phyloP scores from a whole-genome alignment of 2,888 invertebrate genomes.

The Drosophila kambysellisi region DNA sequence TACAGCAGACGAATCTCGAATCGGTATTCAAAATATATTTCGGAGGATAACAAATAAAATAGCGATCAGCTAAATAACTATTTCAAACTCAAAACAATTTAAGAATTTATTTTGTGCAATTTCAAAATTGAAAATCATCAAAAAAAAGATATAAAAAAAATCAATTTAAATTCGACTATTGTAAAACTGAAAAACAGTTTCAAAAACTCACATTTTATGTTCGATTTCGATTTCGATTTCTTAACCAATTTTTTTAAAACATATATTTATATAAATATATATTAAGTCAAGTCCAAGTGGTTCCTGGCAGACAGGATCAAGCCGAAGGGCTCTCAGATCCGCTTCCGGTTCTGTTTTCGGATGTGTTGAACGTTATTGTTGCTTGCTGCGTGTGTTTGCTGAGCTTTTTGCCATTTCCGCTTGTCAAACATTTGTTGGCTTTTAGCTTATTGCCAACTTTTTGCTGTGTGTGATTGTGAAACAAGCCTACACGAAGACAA shows the following conservation, averaged over 20 bases:
- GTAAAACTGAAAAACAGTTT: not conserved
- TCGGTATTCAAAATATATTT: not conserved
- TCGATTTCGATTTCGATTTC: not conserved
- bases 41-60: not conserved
- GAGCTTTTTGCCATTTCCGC: conserved; percentile 71
- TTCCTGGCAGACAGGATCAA: conserved; percentile 21
- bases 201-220: not conserved
- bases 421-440: conserved; percentile 79
- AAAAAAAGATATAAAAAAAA: no score
- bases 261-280: not conserved
- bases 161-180: not conserved
- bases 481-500: conserved; percentile 70
- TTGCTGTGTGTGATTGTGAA: conserved; percentile 54
- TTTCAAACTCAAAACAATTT: not conserved
- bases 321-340: not conserved
- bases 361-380: conserved; percentile 28
- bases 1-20: not conserved
- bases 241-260: no score
- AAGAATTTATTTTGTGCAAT: not conserved
- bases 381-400: conserved; percentile 44
- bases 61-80: not conserved
- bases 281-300: not conserved
- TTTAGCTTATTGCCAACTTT: conserved; percentile 76
- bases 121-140: not conserved
- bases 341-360: conserved; percentile 24